Conservation (phyloP, 2,888 invertebrate species). For the Brachyopa scutellaris region DNA sequence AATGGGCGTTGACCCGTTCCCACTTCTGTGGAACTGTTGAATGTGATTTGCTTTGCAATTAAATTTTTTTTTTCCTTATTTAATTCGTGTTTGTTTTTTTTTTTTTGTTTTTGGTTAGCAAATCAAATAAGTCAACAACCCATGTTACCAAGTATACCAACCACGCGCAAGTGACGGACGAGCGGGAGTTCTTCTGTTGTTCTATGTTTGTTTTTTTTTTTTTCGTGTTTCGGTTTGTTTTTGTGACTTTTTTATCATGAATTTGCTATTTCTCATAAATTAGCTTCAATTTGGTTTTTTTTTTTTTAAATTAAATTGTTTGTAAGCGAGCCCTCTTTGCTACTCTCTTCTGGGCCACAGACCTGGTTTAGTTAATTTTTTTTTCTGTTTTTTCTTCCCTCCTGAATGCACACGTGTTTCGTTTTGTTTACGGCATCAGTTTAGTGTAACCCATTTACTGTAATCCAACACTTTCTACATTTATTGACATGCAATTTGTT, state of each 20-base stretch:
- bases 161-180: slow-evolving; percentile 30
- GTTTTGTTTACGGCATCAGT: slow-evolving; percentile 46
- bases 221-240: too few species aligned
- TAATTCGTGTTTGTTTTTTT: slow-evolving; percentile 3
- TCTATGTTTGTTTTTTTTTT: neutral
- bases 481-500: slow-evolving; percentile 8
- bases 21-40: slow-evolving; percentile 56
- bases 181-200: neutral
- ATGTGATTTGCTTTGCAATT: slow-evolving; percentile 72
- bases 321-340: neutral
- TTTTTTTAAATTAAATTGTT: slow-evolving; percentile 27
- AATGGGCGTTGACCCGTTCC: slow-evolving; percentile 70
- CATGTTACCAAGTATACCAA: slow-evolving; percentile 9
- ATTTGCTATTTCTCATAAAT: slow-evolving; percentile 49
- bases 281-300: slow-evolving; percentile 41
- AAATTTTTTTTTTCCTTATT: slow-evolving; percentile 40
- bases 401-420: slow-evolving; percentile 33
- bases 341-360: slow-evolving; percentile 43
- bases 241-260: slow-evolving; percentile 23
- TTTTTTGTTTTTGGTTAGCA: slow-evolving; percentile 21
- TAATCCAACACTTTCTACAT: too few species aligned
- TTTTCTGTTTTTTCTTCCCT: neutral
- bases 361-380: slow-evolving; percentile 56
- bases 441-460: slow-evolving; percentile 58
- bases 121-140: slow-evolving; percentile 57